A percentile compares a stretch with the other conserved stretches of the same genome.
Evolutionary conservation across 1,140 invertebrate species (phyloP).

Genomic region (Agraylea sexmaculata): DNA sequence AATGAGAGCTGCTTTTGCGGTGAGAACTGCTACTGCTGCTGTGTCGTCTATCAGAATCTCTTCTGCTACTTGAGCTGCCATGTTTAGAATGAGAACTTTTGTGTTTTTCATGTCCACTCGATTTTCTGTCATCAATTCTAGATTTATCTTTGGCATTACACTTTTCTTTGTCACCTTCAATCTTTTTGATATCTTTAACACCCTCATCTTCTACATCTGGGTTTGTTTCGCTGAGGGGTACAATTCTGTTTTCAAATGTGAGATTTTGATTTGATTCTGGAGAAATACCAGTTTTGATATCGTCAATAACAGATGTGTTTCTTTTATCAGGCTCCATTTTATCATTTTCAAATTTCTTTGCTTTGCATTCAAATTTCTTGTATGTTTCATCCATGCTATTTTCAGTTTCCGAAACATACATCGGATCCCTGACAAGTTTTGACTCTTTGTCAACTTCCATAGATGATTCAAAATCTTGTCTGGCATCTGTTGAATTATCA

Average conservation of each 20-base stretch:
- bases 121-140: constrained; percentile 28
- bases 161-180: constrained; percentile 26
- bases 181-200: constrained; percentile 24
- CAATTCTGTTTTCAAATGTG: constrained; percentile 16
- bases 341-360: constrained; percentile 1
- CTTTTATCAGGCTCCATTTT: constrained; percentile 17
- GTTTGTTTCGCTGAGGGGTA: constrained; percentile 4
- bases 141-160: constrained; percentile 34
- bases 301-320: constrained; percentile 14
- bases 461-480: constrained; percentile 15
- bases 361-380: constrained; percentile 3
- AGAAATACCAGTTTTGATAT: constrained; percentile 16
- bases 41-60: constrained; percentile 27
- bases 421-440: neutral
- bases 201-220: constrained; percentile 20
- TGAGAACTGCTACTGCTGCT: constrained; percentile 32
- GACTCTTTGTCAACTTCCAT: constrained; percentile 7
- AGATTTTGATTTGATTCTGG: constrained; percentile 8
- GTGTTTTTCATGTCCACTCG: constrained; percentile 28
- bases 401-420: too few species aligned
- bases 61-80: constrained; percentile 25
- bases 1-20: constrained; percentile 19
- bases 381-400: constrained; percentile 10
- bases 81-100: constrained; percentile 30
- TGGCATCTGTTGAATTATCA: constrained; percentile 18